These are phyloP conservation scores for Oxystoma pomonae DNA, from an alignment of 2,888 invertebrate genomes.

Conservation along the genomic window DNA sequence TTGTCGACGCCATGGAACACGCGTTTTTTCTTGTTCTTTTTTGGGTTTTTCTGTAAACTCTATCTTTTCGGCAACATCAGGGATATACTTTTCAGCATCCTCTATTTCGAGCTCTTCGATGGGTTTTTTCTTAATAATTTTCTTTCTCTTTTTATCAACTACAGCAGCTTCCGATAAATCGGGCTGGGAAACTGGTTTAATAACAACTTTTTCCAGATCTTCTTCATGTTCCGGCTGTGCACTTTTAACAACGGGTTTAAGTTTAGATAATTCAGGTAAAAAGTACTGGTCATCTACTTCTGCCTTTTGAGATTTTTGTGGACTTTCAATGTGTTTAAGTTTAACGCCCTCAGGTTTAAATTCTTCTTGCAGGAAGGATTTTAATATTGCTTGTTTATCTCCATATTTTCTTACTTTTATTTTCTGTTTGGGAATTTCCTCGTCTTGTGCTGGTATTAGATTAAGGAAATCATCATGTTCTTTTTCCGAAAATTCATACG, in stretches of 20 bases:
- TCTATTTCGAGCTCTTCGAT: slow-evolving; percentile 31
- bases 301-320: slow-evolving; percentile 24
- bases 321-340: slow-evolving; percentile 37
- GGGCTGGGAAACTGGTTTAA: slow-evolving; percentile 39
- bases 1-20: slow-evolving; percentile 42
- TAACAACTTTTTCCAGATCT: slow-evolving; percentile 39
- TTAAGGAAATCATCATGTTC: slow-evolving; percentile 33
- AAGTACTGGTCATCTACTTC: slow-evolving; percentile 32
- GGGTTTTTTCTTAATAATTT: slow-evolving; percentile 30
- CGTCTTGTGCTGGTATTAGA: slow-evolving; percentile 40
- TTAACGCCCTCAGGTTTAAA: slow-evolving; percentile 37
- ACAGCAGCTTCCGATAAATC: slow-evolving; percentile 29
- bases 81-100: slow-evolving; percentile 37
- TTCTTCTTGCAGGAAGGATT: slow-evolving; percentile 35
- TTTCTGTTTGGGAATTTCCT: slow-evolving; percentile 39
- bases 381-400: slow-evolving; percentile 29
- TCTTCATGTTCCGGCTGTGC: slow-evolving; percentile 35
- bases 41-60: slow-evolving; percentile 36
- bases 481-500: slow-evolving; percentile 35
- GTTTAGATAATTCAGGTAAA: slow-evolving; percentile 28
- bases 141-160: slow-evolving; percentile 31
- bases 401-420: no score
- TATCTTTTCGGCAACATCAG: slow-evolving; percentile 34
- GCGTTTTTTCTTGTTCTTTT: slow-evolving; percentile 34
- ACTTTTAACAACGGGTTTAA: slow-evolving; percentile 30